phyloP scores from a whole-genome alignment of 2,888 invertebrate species.

The Agrypnus murinus region DNA sequence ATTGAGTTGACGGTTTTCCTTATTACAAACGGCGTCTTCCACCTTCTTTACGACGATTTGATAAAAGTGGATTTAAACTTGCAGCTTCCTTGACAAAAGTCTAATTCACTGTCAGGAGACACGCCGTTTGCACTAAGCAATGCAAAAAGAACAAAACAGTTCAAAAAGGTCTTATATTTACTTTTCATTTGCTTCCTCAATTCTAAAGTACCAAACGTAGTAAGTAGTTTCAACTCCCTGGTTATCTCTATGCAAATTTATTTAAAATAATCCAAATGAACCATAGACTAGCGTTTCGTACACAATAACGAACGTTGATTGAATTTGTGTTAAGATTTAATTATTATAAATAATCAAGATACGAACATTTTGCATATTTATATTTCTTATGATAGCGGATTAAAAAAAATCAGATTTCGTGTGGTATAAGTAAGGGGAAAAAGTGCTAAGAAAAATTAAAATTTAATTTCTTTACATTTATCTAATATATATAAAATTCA shows the following conservation, averaged over 20 bases:
- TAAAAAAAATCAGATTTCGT: too few species aligned
- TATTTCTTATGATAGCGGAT: too few species aligned
- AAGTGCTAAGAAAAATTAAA: too few species aligned
- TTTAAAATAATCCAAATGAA: constrained; percentile 24
- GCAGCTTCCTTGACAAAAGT: constrained; percentile 20
- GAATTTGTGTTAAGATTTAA: constrained; percentile 16
- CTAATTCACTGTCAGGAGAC: constrained; percentile 31
- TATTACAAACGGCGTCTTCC: constrained; percentile 8
- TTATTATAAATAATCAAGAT: neutral
- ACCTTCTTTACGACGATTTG: constrained; percentile 23
- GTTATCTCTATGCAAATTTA: constrained; percentile 25
- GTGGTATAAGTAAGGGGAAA: too few species aligned
- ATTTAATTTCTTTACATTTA: too few species aligned
- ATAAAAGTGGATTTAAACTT: constrained; percentile 36
- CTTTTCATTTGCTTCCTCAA: constrained; percentile 41
- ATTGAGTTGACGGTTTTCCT: constrained; percentile 23
- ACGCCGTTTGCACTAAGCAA: constrained; percentile 24
- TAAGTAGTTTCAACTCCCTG: constrained; percentile 16
- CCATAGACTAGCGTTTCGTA: constrained; percentile 13
- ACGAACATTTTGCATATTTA: too few species aligned
- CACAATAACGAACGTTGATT: constrained; percentile 19
- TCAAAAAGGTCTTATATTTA: constrained; percentile 32
- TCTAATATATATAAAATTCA: too few species aligned
- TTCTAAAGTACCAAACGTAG: constrained; percentile 27
- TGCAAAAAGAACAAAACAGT: constrained; percentile 30